A percentile compares a stretch with the other conserved stretches of the same genome.
These are phyloP conservation scores for Dendropsophus ebraccatus DNA, from an alignment of 2,113 vertebrate genomes.

Conservation along the genomic window DNA sequence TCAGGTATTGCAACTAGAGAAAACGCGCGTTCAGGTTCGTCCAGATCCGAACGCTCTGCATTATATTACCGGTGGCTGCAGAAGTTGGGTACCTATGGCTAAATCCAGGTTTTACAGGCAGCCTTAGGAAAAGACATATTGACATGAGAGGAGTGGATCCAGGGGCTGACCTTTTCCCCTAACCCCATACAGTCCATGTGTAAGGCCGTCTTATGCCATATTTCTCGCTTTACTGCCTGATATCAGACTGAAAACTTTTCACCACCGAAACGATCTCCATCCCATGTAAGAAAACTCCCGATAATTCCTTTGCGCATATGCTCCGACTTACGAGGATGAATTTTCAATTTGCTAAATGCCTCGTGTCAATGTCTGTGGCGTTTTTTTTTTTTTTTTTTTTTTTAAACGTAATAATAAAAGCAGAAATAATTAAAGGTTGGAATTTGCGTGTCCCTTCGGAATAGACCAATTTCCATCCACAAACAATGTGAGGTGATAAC, in stretches of 20 bases:
- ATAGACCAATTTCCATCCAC: background rate
- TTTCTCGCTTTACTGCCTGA: background rate
- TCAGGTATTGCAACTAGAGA: too few relatives aligned
- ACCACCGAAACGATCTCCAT: too few relatives aligned
- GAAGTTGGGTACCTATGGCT: too few relatives aligned
- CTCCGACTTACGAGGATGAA: background rate
- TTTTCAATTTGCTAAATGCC: background rate
- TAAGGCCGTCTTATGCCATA: background rate
- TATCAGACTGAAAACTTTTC: too few relatives aligned
- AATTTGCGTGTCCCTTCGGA: background rate
- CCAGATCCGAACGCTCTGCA: too few relatives aligned
- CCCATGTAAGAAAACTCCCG: too few relatives aligned
- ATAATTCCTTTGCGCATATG: too few relatives aligned
- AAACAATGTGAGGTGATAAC: constrained; percentile 34
- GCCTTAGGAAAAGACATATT: too few relatives aligned
- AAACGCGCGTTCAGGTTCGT: too few relatives aligned
- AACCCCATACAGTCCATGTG: background rate
- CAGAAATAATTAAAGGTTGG: constrained; percentile 8
- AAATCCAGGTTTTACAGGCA: too few relatives aligned
- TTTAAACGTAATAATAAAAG: background rate
- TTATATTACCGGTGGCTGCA: too few relatives aligned
- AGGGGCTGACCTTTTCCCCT: background rate
- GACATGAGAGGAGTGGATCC: too few relatives aligned
- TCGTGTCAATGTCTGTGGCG: background rate
- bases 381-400: background rate